Conservation (phyloP, 2,797 vertebrate species). For the Scomberomorus guttatus region DNA sequence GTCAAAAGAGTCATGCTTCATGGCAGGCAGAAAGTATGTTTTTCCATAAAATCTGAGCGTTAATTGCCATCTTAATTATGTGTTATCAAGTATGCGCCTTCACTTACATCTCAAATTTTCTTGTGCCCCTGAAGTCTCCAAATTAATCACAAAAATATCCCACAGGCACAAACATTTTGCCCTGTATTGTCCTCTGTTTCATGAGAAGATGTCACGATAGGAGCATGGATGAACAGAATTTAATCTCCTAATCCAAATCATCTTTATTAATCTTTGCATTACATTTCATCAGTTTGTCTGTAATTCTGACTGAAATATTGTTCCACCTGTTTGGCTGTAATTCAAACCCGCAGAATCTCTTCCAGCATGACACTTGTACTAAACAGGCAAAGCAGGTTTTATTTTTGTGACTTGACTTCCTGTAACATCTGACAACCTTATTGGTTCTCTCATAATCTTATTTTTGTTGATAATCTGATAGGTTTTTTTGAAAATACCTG, state of each 20-base stretch:
- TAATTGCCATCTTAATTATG: no score
- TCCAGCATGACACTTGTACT: not conserved
- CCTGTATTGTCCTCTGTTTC: no score
- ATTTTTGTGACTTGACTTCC: not conserved
- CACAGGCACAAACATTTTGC: no score
- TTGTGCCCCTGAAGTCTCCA: not conserved
- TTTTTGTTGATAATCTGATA: not conserved
- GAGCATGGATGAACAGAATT: no score
- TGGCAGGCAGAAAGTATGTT: not conserved
- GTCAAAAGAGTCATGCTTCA: not conserved
- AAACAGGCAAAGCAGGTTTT: not conserved
- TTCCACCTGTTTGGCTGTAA: not conserved
- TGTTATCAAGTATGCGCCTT: no score
- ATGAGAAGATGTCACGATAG: no score
- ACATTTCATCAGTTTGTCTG: no score
- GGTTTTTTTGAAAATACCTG: not conserved
- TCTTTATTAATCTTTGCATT: no score
- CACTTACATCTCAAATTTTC: not conserved
- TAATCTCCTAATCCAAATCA: not conserved
- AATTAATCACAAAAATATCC: not conserved
- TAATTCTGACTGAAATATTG: not conserved
- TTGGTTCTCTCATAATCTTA: not conserved
- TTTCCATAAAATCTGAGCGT: not conserved
- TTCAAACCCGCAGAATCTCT: slow-evolving; percentile 3
- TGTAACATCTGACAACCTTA: no score